phyloP scores from a whole-genome alignment of 1,140 invertebrate species.

The Periplaneta americana region DNA sequence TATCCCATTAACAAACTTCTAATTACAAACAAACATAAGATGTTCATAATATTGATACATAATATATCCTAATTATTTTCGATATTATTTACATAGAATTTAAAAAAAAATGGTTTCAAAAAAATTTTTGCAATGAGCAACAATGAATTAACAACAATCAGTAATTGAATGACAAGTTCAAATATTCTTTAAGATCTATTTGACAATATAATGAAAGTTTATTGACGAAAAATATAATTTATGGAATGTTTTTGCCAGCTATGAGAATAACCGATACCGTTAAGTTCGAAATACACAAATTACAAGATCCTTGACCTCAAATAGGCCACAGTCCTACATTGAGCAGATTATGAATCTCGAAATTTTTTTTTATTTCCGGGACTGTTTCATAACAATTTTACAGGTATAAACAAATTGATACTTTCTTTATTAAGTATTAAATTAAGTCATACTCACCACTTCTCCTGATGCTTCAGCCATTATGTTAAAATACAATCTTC shows the following conservation, averaged over 20 bases:
- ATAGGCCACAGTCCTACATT: not conserved
- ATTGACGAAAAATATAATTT: not conserved
- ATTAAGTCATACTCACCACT: not conserved
- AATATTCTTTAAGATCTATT: not conserved
- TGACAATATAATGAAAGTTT: not conserved
- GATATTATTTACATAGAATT: too few relatives aligned
- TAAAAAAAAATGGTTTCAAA: not conserved
- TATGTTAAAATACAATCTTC: not conserved
- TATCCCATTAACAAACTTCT: too few relatives aligned
- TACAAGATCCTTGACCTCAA: not conserved
- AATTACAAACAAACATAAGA: too few relatives aligned
- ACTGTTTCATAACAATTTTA: not conserved
- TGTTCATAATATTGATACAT: too few relatives aligned
- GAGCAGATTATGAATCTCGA: not conserved
- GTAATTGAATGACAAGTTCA: not conserved
- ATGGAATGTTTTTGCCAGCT: not conserved
- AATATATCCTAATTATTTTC: too few relatives aligned
- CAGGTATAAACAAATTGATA: not conserved
- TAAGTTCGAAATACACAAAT: not conserved
- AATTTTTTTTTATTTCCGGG: not conserved
- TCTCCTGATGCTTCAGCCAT: not conserved
- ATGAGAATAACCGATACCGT: not conserved
- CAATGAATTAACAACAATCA: not conserved
- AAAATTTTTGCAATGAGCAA: not conserved
- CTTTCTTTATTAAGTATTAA: not conserved